A percentile compares a stretch with the other conserved stretches of the same genome.
Evolutionary conservation across 2,113 vertebrate genomes (phyloP).

Genomic region (Columba janthina): DNA sequence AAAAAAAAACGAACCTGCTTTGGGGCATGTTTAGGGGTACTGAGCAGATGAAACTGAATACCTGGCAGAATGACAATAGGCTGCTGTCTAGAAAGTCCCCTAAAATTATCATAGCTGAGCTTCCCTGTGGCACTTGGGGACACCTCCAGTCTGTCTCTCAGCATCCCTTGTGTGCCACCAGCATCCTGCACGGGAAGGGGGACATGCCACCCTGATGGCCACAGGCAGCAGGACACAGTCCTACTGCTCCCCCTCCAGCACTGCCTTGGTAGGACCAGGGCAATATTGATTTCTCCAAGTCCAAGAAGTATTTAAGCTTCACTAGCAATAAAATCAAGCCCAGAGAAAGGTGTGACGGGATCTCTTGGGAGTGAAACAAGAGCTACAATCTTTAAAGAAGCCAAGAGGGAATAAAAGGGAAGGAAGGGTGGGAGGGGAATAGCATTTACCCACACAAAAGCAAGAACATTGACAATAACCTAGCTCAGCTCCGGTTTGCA

Average conservation of each 20-base stretch:
- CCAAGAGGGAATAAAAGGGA: conserved; percentile 48
- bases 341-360: background rate
- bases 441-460: conserved; percentile 55
- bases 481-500: conserved; percentile 30
- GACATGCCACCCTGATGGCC: background rate
- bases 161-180: background rate
- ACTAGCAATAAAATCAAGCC: background rate
- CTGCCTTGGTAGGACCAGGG: background rate
- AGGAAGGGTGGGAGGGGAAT: conserved; percentile 39
- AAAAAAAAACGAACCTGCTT: background rate
- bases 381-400: conserved; percentile 17
- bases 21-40: background rate
- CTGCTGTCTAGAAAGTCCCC: background rate
- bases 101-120: background rate
- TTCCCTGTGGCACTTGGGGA: background rate
- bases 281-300: background rate
- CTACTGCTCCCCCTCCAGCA: background rate
- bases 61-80: background rate
- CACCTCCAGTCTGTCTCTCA: background rate
- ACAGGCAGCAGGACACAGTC: background rate
- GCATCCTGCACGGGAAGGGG: background rate
- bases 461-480: background rate
- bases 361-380: conserved; percentile 22
- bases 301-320: background rate
- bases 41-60: background rate